Conservation (phyloP, 2,113 vertebrate genomes). For the Tragelaphus strepsiceros region DNA sequence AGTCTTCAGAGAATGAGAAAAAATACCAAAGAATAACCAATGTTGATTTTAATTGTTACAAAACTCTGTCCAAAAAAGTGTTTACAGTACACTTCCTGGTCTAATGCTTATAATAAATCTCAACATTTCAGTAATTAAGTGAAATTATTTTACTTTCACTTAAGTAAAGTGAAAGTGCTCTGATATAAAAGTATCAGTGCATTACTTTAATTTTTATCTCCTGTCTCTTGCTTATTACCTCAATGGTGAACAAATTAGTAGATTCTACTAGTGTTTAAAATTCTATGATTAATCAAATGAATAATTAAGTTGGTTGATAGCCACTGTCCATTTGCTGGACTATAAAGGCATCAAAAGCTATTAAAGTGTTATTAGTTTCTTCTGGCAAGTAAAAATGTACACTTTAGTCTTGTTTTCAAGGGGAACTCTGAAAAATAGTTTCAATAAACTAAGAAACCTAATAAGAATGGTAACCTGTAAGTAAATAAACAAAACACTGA, state of each 20-base stretch:
- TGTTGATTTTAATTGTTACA: slow-evolving; percentile 10
- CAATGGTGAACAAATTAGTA: slow-evolving; percentile 23
- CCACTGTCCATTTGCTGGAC: neutral
- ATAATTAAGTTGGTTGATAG: slow-evolving; percentile 29
- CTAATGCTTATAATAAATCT: neutral
- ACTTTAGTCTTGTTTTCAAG: slow-evolving; percentile 34
- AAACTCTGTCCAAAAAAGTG: neutral
- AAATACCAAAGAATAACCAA: neutral
- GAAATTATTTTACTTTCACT: neutral
- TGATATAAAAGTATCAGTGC: neutral
- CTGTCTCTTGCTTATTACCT: neutral
- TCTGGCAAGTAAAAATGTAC: neutral
- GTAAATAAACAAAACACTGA: slow-evolving; percentile 23
- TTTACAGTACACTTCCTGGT: neutral
- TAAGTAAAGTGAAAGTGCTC: neutral
- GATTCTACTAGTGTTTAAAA: slow-evolving; percentile 27
- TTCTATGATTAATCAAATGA: slow-evolving; percentile 36
- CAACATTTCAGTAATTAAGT: slow-evolving; percentile 9
- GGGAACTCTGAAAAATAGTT: slow-evolving; percentile 51
- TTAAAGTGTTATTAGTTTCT: neutral
- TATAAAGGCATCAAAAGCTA: slow-evolving; percentile 31
- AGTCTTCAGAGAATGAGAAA: neutral
- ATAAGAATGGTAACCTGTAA: neutral
- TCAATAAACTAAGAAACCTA: slow-evolving; percentile 47
- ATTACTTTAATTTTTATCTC: neutral